These are phyloP conservation scores for Tolmerus cingulatus DNA, from an alignment of 2,888 invertebrate genomes.

Conservation along the genomic window DNA sequence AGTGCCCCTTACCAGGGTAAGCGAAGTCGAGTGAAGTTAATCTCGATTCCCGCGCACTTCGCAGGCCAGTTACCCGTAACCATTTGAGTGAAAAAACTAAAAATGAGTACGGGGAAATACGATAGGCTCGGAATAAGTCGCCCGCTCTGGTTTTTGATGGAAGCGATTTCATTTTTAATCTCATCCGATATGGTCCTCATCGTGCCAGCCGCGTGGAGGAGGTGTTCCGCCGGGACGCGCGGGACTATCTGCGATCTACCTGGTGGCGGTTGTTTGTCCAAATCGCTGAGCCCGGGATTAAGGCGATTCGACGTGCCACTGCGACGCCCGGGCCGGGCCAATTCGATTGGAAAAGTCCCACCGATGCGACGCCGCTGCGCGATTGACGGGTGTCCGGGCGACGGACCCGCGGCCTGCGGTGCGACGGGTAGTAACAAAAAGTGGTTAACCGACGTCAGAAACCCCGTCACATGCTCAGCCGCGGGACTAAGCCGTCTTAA, in stretches of 20 bases:
- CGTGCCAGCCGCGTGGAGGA: constrained; percentile 22
- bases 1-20: not conserved
- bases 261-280: constrained; percentile 39
- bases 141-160: constrained; percentile 22
- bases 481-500: not conserved
- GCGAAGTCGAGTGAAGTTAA: not conserved
- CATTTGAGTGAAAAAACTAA: not conserved
- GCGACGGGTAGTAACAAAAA: constrained; percentile 16
- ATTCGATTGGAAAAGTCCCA: constrained; percentile 42
- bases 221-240: constrained; percentile 4
- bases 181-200: constrained; percentile 29
- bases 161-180: constrained; percentile 35
- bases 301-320: constrained; percentile 41
- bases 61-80: not conserved
- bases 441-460: constrained; percentile 28
- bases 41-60: not conserved
- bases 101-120: not conserved
- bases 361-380: constrained; percentile 1
- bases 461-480: constrained; percentile 35
- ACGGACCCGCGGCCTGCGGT: not conserved
- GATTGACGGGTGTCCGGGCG: constrained; percentile 17
- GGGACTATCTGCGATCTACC: not conserved
- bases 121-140: not conserved
- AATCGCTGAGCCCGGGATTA: constrained; percentile 39
- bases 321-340: not conserved